Conservation (phyloP, 2,797 vertebrate genomes). For the Chelonia mydas region DNA sequence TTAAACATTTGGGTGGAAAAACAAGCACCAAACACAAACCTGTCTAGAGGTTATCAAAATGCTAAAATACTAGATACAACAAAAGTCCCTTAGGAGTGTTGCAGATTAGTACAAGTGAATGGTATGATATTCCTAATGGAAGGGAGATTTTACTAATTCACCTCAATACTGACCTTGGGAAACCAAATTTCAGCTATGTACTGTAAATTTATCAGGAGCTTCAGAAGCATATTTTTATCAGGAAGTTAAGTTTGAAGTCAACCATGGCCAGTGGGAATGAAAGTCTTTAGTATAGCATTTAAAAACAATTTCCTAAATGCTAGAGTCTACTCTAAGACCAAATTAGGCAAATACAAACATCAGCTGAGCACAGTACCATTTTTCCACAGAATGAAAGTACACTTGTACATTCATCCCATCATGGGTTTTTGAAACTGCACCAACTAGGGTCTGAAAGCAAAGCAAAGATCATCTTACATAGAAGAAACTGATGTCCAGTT, state of each 20-base stretch:
- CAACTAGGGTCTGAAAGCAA: background rate
- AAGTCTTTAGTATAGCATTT: background rate
- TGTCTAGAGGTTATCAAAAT: background rate
- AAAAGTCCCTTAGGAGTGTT: background rate
- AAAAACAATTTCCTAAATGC: background rate
- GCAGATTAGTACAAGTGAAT: background rate
- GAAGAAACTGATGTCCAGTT: rapidly evolving
- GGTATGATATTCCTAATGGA: background rate
- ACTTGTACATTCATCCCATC: background rate
- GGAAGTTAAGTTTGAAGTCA: background rate
- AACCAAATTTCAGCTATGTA: background rate
- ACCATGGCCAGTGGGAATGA: background rate
- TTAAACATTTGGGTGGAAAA: background rate
- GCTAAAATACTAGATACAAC: background rate
- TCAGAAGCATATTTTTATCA: background rate
- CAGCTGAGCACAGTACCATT: background rate
- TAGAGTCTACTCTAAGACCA: background rate
- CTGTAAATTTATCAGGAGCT: background rate
- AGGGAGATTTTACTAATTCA: background rate
- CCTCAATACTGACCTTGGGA: background rate
- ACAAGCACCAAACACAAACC: background rate
- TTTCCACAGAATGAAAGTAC: rapidly evolving
- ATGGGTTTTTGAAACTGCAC: background rate
- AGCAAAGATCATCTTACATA: background rate
- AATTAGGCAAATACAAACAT: background rate